Evolutionary conservation across 2,113 vertebrate species (phyloP), one percentile per base, ranked within the genome.

Genomic region (Penelope pileata): DNA sequence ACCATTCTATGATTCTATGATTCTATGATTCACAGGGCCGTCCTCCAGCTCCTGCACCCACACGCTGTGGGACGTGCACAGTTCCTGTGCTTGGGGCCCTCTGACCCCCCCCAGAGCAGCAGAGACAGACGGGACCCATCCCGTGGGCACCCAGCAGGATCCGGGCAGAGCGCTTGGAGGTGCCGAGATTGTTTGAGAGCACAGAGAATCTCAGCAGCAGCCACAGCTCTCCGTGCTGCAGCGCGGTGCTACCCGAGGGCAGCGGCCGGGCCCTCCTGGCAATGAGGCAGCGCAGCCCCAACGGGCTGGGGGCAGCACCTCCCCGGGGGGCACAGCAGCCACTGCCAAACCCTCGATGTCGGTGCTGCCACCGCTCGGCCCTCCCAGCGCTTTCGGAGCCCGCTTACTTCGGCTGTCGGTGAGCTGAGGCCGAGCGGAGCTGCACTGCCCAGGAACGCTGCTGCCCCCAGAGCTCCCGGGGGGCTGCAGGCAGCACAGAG

Each of bases 51-150:
- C 66, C 54, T 0, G 11, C 2, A 1, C 13, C 43, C 86, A 45
- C 67, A 34, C 7, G 36, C 23, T 34, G 29, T 1, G 23, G 40
- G 56, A 69, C 79, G 16, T 5, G 3, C 5, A 2, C n/a, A 3
- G 15, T 2, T 7, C 16, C 1, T 3, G 10, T 58, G 5, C 0
- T 1, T 0, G 0, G 60, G 47, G 54, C 51, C 64, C 73, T 74
- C 4, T 62, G 77, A 66, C 58, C 56, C 59, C 72, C 48, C 42
- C 0, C 0, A 3, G 21, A 5, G 43, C 58, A 17, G 75, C 67
- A 47, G 83, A 19, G 50, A 82, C 2, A 3, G 53, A 1, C 3
- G 1, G 10, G 15, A 86, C 15, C 10, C 42, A 43, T 43, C 42
- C 38, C 36, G 16, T 23, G 34, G 22, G 0, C 1, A 3, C 59